These are phyloP conservation scores for Scrobipalpa costella DNA, from an alignment of 2,888 invertebrate species.

Conservation along the genomic window DNA sequence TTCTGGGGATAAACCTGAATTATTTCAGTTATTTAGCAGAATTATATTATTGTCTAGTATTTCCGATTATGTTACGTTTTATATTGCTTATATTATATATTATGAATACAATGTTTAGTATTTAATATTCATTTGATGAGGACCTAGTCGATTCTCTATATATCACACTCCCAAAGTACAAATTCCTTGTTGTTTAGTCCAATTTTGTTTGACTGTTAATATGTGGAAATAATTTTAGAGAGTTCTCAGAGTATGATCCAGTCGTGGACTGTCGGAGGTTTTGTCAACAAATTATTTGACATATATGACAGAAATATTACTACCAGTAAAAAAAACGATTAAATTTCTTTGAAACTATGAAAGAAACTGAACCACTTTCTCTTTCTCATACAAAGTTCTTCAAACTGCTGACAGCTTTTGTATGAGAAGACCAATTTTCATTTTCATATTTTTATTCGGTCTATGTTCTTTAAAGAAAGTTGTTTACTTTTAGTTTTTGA, in stretches of 20 bases:
- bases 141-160: slow-evolving; percentile 81
- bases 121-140: slow-evolving; percentile 81
- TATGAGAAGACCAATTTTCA: too few species aligned
- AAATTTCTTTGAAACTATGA: too few species aligned
- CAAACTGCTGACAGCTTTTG: too few species aligned
- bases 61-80: slow-evolving; percentile 81
- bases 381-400: too few species aligned
- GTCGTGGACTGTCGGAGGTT: slow-evolving; percentile 5
- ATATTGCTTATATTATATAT: slow-evolving; percentile 81
- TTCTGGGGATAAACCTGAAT: slow-evolving; percentile 63
- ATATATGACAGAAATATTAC: not conserved
- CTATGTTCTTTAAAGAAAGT: too few species aligned
- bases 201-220: slow-evolving; percentile 81
- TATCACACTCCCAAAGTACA: slow-evolving; percentile 82
- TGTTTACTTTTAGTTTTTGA: too few species aligned
- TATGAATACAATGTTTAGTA: slow-evolving; percentile 79
- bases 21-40: slow-evolving; percentile 80
- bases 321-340: not conserved
- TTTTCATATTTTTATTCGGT: too few species aligned
- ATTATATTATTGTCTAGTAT: slow-evolving; percentile 79
- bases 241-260: slow-evolving; percentile 19
- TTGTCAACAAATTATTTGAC: not conserved
- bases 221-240: slow-evolving; percentile 77
- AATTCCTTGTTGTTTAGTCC: slow-evolving; percentile 83
- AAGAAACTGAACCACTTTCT: too few species aligned